Base-by-base conservation (phyloP, 2,888 invertebrate species). In the Silvanus unidentatus region DNA sequence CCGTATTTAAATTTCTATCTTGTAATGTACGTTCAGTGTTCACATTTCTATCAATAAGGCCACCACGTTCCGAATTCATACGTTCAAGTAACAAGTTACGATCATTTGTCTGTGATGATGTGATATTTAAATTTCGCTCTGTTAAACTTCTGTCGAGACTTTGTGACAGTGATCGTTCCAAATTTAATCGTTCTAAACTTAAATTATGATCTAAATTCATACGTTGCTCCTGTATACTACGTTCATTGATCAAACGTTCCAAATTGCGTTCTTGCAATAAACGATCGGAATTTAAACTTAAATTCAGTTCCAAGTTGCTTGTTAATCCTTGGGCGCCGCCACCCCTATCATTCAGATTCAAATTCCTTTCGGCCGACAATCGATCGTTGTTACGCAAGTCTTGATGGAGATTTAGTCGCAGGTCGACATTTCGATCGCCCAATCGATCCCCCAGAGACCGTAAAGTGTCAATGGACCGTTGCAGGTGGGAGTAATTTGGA, bases 401-500 rank as follows among this genome's bases (percentile, higher is more conserved):
- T 36, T 65, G 63, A 44, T 69, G 69, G 29, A 69, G 53, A 50
- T 71, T 71, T 22, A 71, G 57, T 9, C 71, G 54, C 27, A 72
- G 55, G 47, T 71, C 71, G 35, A 71, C 68, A 49, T 71, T 71
- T 40, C 72, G 61, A 46, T 72, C 72, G 16, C 69, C 68, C 11
- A 73, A 58, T 3, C 72, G 62, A 55, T 71, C 72, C n/a, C 71
- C 71, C 40, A 73, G 55, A 4, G 65, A 68, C 6, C 73, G 60
- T 41, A 73, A 48, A 28, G 71, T 71, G 57, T 72, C 73, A 45
- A 73, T 70, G 45, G 72, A 71, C 28, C 72, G 58, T 54, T 72
- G 71, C 30, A 72, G 65, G 53, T 71, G 69, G 42, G 65, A 62
- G 58, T 70, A 70, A 45, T 68, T 63, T 40, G 65, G 52, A 53